Percentiles rank a stretch among this genome's conserved stretches.
These are phyloP conservation scores for Salarias fasciatus DNA, from an alignment of 2,797 vertebrate genomes.

Conservation along the genomic window DNA sequence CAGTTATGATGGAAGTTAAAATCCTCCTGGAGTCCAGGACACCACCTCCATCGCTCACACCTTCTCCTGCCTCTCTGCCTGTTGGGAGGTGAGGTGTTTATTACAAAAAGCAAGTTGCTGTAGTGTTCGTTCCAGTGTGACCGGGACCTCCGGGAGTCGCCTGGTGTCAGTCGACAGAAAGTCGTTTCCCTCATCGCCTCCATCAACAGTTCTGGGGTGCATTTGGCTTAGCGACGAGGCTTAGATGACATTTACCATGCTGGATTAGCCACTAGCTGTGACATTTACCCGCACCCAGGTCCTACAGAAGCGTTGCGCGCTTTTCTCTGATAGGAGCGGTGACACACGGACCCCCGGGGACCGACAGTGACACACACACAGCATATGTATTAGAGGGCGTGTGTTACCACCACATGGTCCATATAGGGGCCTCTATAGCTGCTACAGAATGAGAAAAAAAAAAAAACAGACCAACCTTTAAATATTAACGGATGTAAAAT, in stretches of 20 bases:
- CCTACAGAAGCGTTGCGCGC: slow-evolving; percentile 17
- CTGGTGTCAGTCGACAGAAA: slow-evolving; percentile 32
- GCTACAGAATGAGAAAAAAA: slow-evolving; percentile 4
- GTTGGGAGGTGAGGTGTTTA: slow-evolving; percentile 32
- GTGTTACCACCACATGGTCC: neutral
- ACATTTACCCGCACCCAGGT: slow-evolving; percentile 70
- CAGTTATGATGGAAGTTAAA: too few relatives aligned
- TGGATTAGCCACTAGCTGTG: slow-evolving; percentile 66
- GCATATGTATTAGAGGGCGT: slow-evolving; percentile 30
- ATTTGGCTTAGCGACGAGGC: slow-evolving; percentile 42
- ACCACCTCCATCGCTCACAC: slow-evolving; percentile 2
- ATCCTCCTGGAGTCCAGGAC: too few relatives aligned
- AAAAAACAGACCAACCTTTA: slow-evolving; percentile 45
- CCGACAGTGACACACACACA: slow-evolving; percentile 27
- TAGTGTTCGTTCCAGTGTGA: neutral
- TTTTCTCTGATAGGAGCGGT: slow-evolving; percentile 31
- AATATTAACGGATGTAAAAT: slow-evolving; percentile 60
- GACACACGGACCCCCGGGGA: slow-evolving; percentile 26
- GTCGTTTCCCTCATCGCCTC: slow-evolving; percentile 30
- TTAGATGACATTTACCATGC: slow-evolving; percentile 70
- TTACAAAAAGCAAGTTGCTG: slow-evolving; percentile 32
- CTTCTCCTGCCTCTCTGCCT: slow-evolving; percentile 11
- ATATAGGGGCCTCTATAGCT: slow-evolving; percentile 27
- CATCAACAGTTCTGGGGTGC: slow-evolving; percentile 31
- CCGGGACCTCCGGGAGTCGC: neutral